Evolutionary conservation across 1,140 invertebrate genomes (phyloP).

Genomic region (Scaptomyza hsui): DNA sequence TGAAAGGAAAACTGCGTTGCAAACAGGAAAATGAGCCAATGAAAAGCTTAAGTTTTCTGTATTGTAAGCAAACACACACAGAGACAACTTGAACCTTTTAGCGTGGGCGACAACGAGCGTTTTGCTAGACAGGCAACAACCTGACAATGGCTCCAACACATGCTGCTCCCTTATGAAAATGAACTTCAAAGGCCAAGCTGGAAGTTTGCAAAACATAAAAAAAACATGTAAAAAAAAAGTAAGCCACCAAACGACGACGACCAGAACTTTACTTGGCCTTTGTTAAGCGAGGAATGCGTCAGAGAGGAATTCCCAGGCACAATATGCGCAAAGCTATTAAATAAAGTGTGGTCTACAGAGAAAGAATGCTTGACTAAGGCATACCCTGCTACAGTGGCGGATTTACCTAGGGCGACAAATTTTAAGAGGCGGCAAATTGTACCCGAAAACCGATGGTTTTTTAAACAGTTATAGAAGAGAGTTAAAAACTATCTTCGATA

Average conservation of each 20-base stretch:
- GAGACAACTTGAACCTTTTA: constrained; percentile 49
- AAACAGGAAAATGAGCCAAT: constrained; percentile 61
- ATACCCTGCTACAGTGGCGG: neutral
- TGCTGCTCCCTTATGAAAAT: constrained; percentile 29
- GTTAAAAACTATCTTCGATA: too few species aligned
- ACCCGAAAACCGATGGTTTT: too few species aligned
- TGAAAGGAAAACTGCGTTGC: constrained; percentile 42
- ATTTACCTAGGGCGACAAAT: too few species aligned
- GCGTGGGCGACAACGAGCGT: constrained; percentile 11
- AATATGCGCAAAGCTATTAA: constrained; percentile 1
- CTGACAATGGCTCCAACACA: constrained; percentile 60
- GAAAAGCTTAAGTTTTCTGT: constrained; percentile 46
- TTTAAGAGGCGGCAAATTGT: too few species aligned
- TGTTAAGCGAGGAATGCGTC: constrained; percentile 41
- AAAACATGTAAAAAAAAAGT: constrained; percentile 49
- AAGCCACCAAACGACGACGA: constrained; percentile 52
- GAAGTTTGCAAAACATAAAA: constrained; percentile 35
- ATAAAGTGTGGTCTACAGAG: neutral
- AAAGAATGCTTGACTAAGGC: neutral
- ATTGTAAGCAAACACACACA: constrained; percentile 4
- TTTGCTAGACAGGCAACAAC: constrained; percentile 75
- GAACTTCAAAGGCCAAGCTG: constrained; percentile 46
- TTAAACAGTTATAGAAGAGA: too few species aligned
- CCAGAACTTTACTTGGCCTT: constrained; percentile 37
- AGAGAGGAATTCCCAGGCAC: constrained; percentile 31